Conservation (phyloP, 2,113 vertebrate species). For the Regulus satrapa region DNA sequence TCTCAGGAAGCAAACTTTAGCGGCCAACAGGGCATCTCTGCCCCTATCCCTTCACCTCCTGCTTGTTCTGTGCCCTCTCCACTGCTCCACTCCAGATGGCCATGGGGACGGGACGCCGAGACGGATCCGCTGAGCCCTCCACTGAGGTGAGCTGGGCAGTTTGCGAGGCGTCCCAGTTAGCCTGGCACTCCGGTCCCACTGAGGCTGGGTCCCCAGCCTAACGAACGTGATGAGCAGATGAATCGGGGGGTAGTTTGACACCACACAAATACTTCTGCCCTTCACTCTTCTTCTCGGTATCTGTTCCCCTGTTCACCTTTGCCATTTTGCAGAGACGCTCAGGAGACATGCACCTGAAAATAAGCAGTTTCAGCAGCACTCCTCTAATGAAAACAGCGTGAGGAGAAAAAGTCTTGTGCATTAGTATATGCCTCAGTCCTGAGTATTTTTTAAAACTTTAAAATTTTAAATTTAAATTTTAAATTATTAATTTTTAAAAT, state of each 20-base stretch:
- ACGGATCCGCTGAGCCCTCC: background rate
- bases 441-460: background rate
- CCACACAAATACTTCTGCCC: rapidly evolving
- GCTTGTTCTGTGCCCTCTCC: background rate
- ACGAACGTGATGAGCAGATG: rapidly evolving
- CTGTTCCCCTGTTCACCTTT: background rate
- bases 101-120: rapidly evolving
- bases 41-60: background rate
- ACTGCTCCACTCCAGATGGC: background rate
- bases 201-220: background rate
- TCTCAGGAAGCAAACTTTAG: background rate
- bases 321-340: background rate
- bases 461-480: no score
- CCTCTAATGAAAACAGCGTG: background rate
- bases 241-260: rapidly evolving
- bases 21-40: background rate
- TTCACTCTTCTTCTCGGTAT: background rate
- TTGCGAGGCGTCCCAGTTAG: background rate
- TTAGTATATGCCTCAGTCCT: background rate
- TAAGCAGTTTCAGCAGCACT: background rate
- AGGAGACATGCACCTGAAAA: background rate
- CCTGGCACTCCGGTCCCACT: background rate
- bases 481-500: no score
- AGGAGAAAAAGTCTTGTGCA: background rate
- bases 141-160: background rate